These are phyloP conservation scores for Prunella strophiata DNA, from an alignment of 2,797 vertebrate species.

Conservation along the genomic window DNA sequence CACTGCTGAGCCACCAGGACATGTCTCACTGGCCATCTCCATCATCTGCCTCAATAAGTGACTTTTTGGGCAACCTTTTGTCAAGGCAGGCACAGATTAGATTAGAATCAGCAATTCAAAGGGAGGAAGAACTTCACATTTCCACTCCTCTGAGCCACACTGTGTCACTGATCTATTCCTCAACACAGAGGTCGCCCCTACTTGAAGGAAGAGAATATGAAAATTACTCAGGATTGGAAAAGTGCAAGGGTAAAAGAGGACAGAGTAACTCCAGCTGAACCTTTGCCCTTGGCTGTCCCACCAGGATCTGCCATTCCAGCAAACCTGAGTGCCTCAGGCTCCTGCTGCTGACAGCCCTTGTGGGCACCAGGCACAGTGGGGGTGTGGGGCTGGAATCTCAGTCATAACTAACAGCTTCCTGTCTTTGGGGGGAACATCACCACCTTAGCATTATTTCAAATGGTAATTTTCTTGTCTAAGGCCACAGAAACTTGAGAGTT, in stretches of 20 bases:
- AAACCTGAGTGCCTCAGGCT: not conserved
- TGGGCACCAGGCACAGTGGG: not conserved
- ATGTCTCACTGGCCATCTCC: not conserved
- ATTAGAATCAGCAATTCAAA: not conserved
- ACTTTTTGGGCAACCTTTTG: not conserved
- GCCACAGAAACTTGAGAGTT: slow-evolving; percentile 47
- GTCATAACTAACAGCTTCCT: slow-evolving; percentile 30
- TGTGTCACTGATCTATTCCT: not conserved
- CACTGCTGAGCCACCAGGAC: not conserved
- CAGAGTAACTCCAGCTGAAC: not conserved
- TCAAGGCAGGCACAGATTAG: not conserved
- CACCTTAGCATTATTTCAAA: slow-evolving; percentile 27
- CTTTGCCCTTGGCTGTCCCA: not conserved
- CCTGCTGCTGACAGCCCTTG: not conserved
- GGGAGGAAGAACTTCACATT: not conserved
- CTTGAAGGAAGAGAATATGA: not conserved
- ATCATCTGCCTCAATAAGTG: not conserved
- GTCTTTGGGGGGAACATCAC: slow-evolving; percentile 20
- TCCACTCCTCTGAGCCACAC: not conserved
- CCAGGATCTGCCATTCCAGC: not conserved
- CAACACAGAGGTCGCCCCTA: accelerated
- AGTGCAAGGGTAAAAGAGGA: not conserved
- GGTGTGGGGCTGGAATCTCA: not conserved
- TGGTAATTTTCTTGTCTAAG: slow-evolving; percentile 54
- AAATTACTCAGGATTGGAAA: not conserved